Percentiles rank a stretch among this genome's conserved stretches.
phyloP scores from a whole-genome alignment of 2,113 vertebrate species.

The Caranx ignobilis region DNA sequence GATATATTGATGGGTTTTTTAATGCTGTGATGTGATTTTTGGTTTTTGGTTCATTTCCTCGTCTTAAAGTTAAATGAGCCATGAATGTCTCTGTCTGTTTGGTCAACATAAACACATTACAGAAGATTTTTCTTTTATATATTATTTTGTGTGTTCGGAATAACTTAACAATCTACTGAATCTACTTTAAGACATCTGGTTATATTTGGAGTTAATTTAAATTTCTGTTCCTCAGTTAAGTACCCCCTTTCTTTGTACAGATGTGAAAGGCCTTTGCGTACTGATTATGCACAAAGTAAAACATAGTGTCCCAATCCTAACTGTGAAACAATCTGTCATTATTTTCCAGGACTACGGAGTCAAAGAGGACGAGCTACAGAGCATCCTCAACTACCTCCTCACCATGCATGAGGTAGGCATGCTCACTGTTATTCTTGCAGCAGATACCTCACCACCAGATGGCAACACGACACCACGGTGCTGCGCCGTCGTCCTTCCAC shows the following conservation, averaged over 20 bases:
- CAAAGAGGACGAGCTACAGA: conserved; percentile 97
- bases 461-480: conserved; percentile 63
- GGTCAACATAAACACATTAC: not conserved
- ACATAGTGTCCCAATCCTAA: not conserved
- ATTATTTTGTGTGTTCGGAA: not conserved
- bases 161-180: not conserved
- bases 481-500: not conserved
- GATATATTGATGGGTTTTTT: not conserved
- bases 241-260: not conserved
- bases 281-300: not conserved
- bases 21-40: not conserved
- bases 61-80: not conserved
- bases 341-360: conserved; percentile 92
- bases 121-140: not conserved
- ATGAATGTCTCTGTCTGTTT: not conserved
- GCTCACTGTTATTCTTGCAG: not conserved
- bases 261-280: not conserved
- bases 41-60: not conserved
- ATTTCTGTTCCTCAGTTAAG: not conserved
- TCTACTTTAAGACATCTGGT: no score
- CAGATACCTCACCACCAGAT: conserved; percentile 75
- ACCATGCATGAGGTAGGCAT: conserved; percentile 96
- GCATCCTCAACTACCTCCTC: conserved; percentile 96
- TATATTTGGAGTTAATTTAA: not conserved
- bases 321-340: conserved; percentile 24